Evolutionary conservation across 2,113 vertebrate genomes (phyloP), one percentile per base, ranked within the genome.

Genomic region (Cyprinodon brontotheroides): DNA sequence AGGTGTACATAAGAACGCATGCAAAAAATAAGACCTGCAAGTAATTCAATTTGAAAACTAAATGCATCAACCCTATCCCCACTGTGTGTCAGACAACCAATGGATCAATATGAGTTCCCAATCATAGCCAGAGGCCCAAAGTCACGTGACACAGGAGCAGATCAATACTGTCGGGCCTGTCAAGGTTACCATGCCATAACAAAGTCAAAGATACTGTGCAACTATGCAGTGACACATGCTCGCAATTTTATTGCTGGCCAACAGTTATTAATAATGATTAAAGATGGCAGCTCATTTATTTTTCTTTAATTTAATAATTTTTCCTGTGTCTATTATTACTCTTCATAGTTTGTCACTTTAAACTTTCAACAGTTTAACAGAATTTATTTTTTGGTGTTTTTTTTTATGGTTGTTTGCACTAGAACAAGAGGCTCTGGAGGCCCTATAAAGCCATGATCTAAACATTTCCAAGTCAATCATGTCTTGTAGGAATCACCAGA

Each of bases 101-200:
- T 12, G 40, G 81, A 85, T 92, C 85, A 38, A 92, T 92, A 61
- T 57, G 57, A 45, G 14, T 13, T 83, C 84, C 79, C 86, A 86
- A 81, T 86, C 66, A 71, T 78, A 77, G 86, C 87, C 77, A 65
- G 47, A 17, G 79, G 87, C 87, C 82, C 78, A 76, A 80, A 65
- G 29, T 68, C 87, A 83, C 38, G 69, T 87, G 86, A 79, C 77
- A 53, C 11, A 29, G 22, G 67, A 83, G 61, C 70, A 11, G 70
- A 82, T 92, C 86, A 45, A 87, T 89, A 41, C 43, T 64, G 69
- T 57, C 41, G 22, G 88, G 84, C 70, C 84, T 72, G 62, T 83
- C 78, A 89, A 87, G 87, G 88, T 88, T 83, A 74, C 69, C 38
- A 71, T 65, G 70, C 53, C 60, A 73, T 29, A 74, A 14, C 71